These are phyloP conservation scores for Agriopis leucophaearia DNA, from an alignment of 2,888 invertebrate species.

Conservation along the genomic window DNA sequence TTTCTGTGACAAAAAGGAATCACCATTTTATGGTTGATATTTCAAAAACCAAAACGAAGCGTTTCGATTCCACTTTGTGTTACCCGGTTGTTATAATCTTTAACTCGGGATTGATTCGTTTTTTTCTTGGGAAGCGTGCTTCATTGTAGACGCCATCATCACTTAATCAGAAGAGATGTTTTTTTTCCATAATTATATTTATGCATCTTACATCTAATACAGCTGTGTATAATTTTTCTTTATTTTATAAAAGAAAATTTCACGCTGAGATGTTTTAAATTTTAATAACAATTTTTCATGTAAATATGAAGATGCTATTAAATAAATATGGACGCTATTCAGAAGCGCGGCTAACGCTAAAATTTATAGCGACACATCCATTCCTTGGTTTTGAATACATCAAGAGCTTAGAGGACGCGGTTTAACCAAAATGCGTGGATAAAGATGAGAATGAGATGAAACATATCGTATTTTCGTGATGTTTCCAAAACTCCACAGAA, in stretches of 20 bases:
- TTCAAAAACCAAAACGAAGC: too few species aligned
- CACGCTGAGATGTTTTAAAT: background rate
- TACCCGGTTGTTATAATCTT: too few species aligned
- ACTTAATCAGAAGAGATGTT: too few species aligned
- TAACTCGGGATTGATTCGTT: too few species aligned
- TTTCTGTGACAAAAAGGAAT: too few species aligned
- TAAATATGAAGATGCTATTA: slow-evolving; percentile 22
- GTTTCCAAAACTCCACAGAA: too few species aligned
- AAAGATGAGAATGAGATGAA: slow-evolving; percentile 1
- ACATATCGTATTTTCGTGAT: too few species aligned
- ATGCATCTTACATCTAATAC: background rate
- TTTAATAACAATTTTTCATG: slow-evolving; percentile 17
- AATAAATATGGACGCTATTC: slow-evolving; percentile 16
- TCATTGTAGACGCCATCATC: too few species aligned
- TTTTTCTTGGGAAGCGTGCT: too few species aligned
- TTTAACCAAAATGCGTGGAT: slow-evolving; percentile 11
- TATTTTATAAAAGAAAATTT: background rate
- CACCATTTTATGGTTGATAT: too few species aligned
- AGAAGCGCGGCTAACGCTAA: slow-evolving; percentile 2
- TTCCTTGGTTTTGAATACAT: slow-evolving; percentile 24
- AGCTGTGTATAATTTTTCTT: background rate
- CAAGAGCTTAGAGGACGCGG: slow-evolving; percentile 23
- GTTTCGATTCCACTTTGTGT: too few species aligned
- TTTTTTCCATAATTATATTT: too few species aligned
- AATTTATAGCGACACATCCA: slow-evolving; percentile 29